Base-by-base conservation (phyloP, 2,888 invertebrate species). In the Epicampocera succincta region DNA sequence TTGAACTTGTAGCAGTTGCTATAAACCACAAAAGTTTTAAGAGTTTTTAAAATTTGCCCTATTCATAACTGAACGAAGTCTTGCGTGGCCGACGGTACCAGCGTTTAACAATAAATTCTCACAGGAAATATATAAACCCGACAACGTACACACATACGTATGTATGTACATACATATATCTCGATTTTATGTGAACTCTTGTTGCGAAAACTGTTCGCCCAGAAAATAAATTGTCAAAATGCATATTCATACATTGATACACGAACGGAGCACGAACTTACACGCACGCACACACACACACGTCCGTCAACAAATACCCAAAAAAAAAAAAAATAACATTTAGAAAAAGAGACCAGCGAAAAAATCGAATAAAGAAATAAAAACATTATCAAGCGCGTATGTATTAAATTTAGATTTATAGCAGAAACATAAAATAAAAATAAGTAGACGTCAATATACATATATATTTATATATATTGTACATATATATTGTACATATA, bases 161-260 rank as follows among this genome's bases (percentile, higher is more conserved):
- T 29, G 29, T 29, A 29, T 29, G 29, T 29, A n/a, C 25, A 5
- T 25, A 25, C 5, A 25, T 25, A 25, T 25, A 5, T 6, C 52
- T 63, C 33, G 29, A 19, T 61, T 48, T 42, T 11, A 6, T 46
- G 44, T 33, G n/a, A 13, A 8, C 9, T 69, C 54, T 54, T 54
- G 63, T 58, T 74, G 63, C 61, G 50, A 54, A 58, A 78, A 52
- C 78, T 78, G 82, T 40, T 44, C 74, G 48, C 82, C 82, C 50
- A 50, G 58, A 60, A 48, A 61, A 66, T 42, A 71, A 60, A 66
- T 71, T 74, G 40, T 66, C 25, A 25, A 74, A 82, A 71, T 82
- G 82, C 78, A 78, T 78, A 82, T 78, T 75, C 78, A 82, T 78
- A 60, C 48, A 66, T 44, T 60, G 15, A 44, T 15, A 17, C 56